These are phyloP conservation scores for Drosophila parthenogenetica DNA, from an alignment of 2,888 invertebrate species.

Conservation along the genomic window DNA sequence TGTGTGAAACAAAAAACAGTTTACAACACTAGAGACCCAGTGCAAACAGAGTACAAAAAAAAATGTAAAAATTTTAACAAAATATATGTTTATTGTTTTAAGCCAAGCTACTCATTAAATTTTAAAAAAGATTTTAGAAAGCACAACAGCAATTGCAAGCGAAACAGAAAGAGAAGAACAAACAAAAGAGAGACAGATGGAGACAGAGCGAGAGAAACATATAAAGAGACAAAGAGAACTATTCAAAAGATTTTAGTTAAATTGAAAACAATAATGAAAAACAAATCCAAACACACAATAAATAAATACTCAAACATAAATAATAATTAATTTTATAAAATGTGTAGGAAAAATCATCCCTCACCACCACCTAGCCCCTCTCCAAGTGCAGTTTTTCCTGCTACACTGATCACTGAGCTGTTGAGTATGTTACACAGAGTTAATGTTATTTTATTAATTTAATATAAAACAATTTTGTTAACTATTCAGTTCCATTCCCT, in stretches of 20 bases:
- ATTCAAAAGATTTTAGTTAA: constrained; percentile 38
- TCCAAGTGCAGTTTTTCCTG: constrained; percentile 9
- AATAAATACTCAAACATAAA: constrained; percentile 21
- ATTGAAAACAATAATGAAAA: not conserved
- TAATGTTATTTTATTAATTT: constrained; percentile 5
- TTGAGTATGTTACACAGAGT: constrained; percentile 10
- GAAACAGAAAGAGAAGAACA: constrained; percentile 6
- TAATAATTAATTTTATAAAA: constrained; percentile 6
- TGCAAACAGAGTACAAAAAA: constrained; percentile 66
- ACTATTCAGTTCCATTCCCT: not conserved
- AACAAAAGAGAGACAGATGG: constrained; percentile 11
- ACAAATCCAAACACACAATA: not conserved
- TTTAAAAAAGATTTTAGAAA: constrained; percentile 31
- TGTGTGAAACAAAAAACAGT: not conserved
- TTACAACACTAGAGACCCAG: constrained; percentile 38
- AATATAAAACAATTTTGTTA: not conserved
- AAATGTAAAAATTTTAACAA: constrained; percentile 11
- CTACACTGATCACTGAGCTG: constrained; percentile 50
- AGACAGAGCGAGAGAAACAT: constrained; percentile 6
- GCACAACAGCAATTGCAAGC: not conserved
- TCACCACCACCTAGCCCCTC: not conserved
- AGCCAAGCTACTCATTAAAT: constrained; percentile 49
- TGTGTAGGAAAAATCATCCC: not conserved
- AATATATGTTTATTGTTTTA: constrained; percentile 31
- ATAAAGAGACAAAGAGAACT: constrained; percentile 9